Evolutionary conservation across 1,140 invertebrate genomes (phyloP), one percentile per base, ranked within the genome.

Genomic region (Philotrypesis tridentata): DNA sequence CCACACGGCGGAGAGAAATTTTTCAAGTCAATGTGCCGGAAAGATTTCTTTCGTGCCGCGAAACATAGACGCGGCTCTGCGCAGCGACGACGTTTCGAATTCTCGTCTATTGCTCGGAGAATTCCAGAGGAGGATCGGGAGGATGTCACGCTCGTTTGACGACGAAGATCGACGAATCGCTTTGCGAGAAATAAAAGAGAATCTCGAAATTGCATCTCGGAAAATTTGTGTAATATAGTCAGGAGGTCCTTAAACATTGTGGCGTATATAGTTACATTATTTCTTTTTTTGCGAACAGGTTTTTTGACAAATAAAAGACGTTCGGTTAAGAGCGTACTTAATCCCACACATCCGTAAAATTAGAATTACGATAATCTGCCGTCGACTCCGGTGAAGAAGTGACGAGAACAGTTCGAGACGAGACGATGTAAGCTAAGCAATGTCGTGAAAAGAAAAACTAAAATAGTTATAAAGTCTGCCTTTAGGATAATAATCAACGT

Each of bases 151-250:
- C n/a, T n/a, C n/a, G n/a, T 14, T 3, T 2, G 40, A 43, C 2
- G 8, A 12, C 21, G 48, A 55, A n/a, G 7, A n/a, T 55, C 21
- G 21, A 55, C 17, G 48, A 14, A 48, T 4, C 17, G n/a, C n/a
- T n/a, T n/a, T n/a, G n/a, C n/a, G n/a, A n/a, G n/a, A n/a, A n/a
- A n/a, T n/a, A 17, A 17, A 48, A 21, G 43, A 17, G 6, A n/a
- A 55, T 6, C n/a, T n/a, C n/a, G n/a, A n/a, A n/a, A n/a, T n/a
- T n/a, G n/a, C n/a, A n/a, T 17, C 48, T 55, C 21, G 8, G 31
- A 48, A 48, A 48, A 73, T 33, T 21, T 75, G 60, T 75, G 55
- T 75, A 63, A 63, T 75, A 75, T 75, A 75, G 73, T 75, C 60
- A 75, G 29, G 73, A 61, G 55, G 40, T 63, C 25, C 37, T 55